A percentile compares a stretch with the other conserved stretches of the same genome.
phyloP scores from a whole-genome alignment of 2,113 vertebrate species.

The Phrynosoma platyrhinos region DNA sequence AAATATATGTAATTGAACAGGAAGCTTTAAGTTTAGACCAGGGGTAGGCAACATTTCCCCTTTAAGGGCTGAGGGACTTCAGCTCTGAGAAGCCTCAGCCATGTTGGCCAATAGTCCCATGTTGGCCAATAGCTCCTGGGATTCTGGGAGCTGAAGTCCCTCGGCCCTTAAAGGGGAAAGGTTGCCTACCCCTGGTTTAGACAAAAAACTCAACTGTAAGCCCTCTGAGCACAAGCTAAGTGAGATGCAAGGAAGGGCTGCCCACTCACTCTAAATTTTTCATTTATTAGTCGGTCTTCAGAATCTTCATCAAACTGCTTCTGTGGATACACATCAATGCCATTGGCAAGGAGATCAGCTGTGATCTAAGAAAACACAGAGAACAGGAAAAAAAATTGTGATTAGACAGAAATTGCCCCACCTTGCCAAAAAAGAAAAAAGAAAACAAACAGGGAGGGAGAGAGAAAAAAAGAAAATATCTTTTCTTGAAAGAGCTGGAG shows the following conservation, averaged over 20 bases:
- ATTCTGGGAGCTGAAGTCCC: no score
- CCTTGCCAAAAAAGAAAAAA: background rate
- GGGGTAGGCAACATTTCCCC: no score
- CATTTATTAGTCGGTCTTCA: conserved; percentile 92
- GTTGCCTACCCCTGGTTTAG: background rate
- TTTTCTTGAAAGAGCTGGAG: rapidly evolving
- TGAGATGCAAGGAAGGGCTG: background rate
- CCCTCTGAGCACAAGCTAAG: rapidly evolving
- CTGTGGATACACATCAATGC: conserved; percentile 95
- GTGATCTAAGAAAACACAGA: conserved; percentile 83
- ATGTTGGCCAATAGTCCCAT: no score
- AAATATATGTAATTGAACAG: background rate
- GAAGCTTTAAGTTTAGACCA: background rate
- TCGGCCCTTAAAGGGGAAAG: no score
- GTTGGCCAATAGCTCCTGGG: no score
- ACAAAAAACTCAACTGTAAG: background rate
- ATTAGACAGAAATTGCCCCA: background rate
- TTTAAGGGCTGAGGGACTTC: no score
- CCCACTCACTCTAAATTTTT: conserved; percentile 91
- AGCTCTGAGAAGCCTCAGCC: no score
- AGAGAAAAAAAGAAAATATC: no score
- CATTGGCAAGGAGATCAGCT: conserved; percentile 91
- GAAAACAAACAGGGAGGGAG: no score
- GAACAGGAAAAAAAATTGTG: background rate
- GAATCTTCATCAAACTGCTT: conserved; percentile 97